Percentiles rank a stretch among this genome's conserved stretches.
Conservation (phyloP, 2,888 invertebrate species). For the Adela reaumurella region DNA sequence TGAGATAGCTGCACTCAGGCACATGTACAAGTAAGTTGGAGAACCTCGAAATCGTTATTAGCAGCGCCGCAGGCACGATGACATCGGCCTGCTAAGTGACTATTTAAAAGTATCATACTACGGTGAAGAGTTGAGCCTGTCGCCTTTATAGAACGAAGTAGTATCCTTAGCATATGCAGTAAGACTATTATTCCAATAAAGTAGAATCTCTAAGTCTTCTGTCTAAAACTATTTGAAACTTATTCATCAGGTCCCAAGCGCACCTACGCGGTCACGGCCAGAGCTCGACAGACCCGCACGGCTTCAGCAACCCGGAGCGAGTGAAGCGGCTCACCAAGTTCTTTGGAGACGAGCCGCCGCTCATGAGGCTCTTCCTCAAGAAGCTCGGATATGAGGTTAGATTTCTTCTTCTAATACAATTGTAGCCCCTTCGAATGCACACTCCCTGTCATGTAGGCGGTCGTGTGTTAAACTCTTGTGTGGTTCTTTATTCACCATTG, state of each 20-base stretch:
- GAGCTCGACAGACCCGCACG: conserved; percentile 58
- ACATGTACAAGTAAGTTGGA: conserved; percentile 59
- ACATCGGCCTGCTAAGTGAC: no score
- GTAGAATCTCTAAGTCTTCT: no score
- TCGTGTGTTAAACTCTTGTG: background rate
- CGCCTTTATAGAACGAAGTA: no score
- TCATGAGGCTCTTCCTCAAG: conserved; percentile 83
- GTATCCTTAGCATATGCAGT: no score
- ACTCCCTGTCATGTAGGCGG: background rate
- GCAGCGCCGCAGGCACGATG: no score
- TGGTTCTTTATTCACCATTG: conserved; percentile 1
- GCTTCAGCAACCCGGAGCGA: conserved; percentile 79
- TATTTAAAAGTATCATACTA: no score
- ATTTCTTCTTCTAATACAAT: no score
- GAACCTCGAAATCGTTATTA: no score
- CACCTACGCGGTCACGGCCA: conserved; percentile 50
- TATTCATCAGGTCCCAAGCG: conserved; percentile 65
- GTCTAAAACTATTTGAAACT: no score
- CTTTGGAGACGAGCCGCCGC: conserved; percentile 90
- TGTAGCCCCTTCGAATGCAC: no score
- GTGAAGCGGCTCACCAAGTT: conserved; percentile 89
- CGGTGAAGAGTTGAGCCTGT: no score
- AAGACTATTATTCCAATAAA: no score
- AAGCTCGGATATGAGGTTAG: conserved; percentile 87
- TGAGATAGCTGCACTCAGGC: conserved; percentile 73